Evolutionary conservation across 2,797 vertebrate species (phyloP), one percentile per base, ranked within the genome.

Genomic region (Holocentrus rufus): DNA sequence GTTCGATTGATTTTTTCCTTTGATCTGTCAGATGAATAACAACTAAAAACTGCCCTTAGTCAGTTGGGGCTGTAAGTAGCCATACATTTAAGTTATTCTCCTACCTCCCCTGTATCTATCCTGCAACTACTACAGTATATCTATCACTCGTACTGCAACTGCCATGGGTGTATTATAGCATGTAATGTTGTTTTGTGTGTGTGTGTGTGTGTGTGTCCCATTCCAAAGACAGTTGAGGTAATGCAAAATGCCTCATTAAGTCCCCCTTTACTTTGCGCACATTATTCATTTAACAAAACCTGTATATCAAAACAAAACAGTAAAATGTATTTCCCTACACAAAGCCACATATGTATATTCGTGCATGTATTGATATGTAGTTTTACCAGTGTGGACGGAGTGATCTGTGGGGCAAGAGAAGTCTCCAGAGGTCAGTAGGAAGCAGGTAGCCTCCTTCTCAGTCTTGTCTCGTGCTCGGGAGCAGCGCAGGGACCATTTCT

Each of bases 361-460:
- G 52, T 10, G 22, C 42, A 3, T 5, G 50, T 22, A 7, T 8
- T 61, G 42, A 44, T 20, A 39, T 44, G 31, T 36, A 23, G 78
- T 83, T 27, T 65, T 85, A 96, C 96, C 96, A 91, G 94, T 95
- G 76, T 90, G 94, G 85, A 96, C 85, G 68, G 88, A 92, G 42
- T 95, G 90, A 5, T 97, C 96, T 0, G 93, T 93, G 1, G 94
- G 64, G 2, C 94, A 95, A 57, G 94, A 92, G 87, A 95, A 96
- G 86, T 96, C 95, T 20, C 93, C 93, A 0, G 95, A 86, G 47
- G 95, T 95, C 72, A 98, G 93, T 80, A 98, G 93, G 90, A 97
- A 98, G 91, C 97, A 97, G 36, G 96, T 93, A 18, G 95, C 93
- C 56, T 96, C 95, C 83, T 95, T 97, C 90, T 96, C 97, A 88